phyloP scores from a whole-genome alignment of 1,140 invertebrate species.

The Aphidius ervi region DNA sequence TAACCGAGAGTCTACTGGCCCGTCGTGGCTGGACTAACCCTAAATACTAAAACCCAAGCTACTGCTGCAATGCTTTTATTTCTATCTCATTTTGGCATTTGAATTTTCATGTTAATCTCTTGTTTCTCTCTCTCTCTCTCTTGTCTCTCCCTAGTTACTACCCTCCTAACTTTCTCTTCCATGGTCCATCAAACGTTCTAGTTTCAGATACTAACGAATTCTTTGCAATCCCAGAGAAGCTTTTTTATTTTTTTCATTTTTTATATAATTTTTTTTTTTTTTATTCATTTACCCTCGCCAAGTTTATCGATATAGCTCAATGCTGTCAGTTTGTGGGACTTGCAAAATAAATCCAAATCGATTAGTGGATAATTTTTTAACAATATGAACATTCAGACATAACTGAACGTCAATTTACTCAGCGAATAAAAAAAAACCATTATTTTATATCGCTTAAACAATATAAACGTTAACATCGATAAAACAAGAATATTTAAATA shows the following conservation, averaged over 20 bases:
- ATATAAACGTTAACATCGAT: background rate
- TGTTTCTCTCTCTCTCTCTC: background rate
- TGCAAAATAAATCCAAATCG: slow-evolving; percentile 4
- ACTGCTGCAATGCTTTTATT: slow-evolving; percentile 3
- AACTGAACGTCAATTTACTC: too few relatives aligned
- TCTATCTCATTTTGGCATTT: background rate
- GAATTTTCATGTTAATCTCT: too few relatives aligned
- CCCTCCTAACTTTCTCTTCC: background rate
- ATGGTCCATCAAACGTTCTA: background rate
- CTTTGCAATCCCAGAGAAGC: slow-evolving; percentile 29
- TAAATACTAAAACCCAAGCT: slow-evolving; percentile 41
- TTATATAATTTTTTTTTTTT: background rate
- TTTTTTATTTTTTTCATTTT: background rate
- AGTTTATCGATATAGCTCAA: too few relatives aligned
- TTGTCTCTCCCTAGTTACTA: slow-evolving; percentile 1
- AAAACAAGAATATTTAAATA: background rate
- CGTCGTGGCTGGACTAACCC: slow-evolving; percentile 40
- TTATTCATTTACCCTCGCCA: background rate
- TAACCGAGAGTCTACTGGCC: slow-evolving; percentile 43
- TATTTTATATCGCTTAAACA: too few relatives aligned
- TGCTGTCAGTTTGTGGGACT: background rate
- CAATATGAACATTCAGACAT: too few relatives aligned
- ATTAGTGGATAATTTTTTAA: background rate
- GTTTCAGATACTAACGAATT: slow-evolving; percentile 31
- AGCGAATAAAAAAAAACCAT: too few relatives aligned